Evolutionary conservation across 1,140 invertebrate genomes (phyloP).

Genomic region (Cydia fagiglandana): DNA sequence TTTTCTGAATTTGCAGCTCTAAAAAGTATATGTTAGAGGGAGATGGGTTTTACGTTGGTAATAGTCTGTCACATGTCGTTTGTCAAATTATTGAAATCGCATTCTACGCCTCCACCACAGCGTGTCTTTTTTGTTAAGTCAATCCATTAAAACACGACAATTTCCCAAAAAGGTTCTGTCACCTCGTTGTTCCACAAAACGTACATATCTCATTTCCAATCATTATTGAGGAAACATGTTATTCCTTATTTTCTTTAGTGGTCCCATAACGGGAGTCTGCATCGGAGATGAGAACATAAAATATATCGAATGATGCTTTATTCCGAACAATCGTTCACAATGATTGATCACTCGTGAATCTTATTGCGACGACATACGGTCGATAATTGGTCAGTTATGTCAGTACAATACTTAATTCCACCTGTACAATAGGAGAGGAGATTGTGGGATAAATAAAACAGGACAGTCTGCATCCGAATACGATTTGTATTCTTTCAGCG

Average conservation of each 20-base stretch:
- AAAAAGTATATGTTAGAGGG: not conserved
- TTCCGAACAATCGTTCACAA: not conserved
- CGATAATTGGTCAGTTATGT: too few relatives aligned
- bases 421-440: not conserved
- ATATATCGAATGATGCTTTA: slow-evolving; percentile 9
- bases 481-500: slow-evolving; percentile 22
- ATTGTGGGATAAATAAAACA: not conserved
- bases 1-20: not conserved
- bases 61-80: not conserved
- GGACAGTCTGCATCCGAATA: slow-evolving; percentile 13
- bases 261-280: not conserved
- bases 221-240: slow-evolving; percentile 6
- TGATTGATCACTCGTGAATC: too few relatives aligned
- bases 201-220: not conserved
- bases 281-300: slow-evolving; percentile 23
- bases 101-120: too few relatives aligned
- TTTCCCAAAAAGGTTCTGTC: too few relatives aligned
- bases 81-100: too few relatives aligned
- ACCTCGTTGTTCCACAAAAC: not conserved
- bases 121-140: too few relatives aligned
- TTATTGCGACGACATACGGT: too few relatives aligned
- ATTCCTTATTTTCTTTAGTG: slow-evolving; percentile 3
- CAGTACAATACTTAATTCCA: not conserved
- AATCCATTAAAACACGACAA: too few relatives aligned
- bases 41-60: not conserved